These are phyloP conservation scores for Dryobotodes eremita DNA, from an alignment of 2,888 invertebrate genomes.

Conservation along the genomic window DNA sequence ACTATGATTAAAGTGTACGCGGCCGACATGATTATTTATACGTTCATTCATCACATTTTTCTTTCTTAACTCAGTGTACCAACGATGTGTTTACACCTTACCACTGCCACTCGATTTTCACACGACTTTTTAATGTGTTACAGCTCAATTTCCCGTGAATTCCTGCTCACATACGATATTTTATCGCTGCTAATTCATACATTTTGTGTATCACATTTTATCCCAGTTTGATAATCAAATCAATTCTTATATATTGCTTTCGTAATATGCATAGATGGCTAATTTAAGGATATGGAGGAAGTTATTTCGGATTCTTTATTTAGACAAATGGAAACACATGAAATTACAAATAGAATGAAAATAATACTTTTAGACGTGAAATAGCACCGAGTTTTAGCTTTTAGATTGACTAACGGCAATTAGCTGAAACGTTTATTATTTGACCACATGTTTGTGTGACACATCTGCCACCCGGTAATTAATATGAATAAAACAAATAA, in stretches of 20 bases:
- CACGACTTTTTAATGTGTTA: constrained; percentile 59
- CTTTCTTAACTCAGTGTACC: constrained; percentile 68
- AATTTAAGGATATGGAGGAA: constrained; percentile 14
- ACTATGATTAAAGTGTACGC: constrained; percentile 78
- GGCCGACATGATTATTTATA: constrained; percentile 79
- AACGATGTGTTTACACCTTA: constrained; percentile 68
- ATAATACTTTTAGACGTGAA: constrained; percentile 7
- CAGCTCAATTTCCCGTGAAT: constrained; percentile 61
- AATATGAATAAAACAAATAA: not conserved
- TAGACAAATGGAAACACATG: constrained; percentile 7
- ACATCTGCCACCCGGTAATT: not conserved
- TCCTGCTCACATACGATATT: constrained; percentile 54
- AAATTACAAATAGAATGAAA: constrained; percentile 22
- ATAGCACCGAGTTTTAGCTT: not conserved
- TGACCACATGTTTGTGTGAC: not conserved
- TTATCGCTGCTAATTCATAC: constrained; percentile 60
- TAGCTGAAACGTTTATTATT: constrained; percentile 11
- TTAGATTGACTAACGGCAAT: not conserved
- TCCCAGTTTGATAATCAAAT: constrained; percentile 66
- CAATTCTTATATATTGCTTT: constrained; percentile 55
- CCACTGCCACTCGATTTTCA: constrained; percentile 64
- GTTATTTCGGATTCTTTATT: constrained; percentile 17
- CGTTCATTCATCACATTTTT: constrained; percentile 82
- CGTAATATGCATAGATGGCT: constrained; percentile 38
- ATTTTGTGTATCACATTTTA: constrained; percentile 68